phyloP scores from a whole-genome alignment of 2,797 vertebrate species.

The Threskiornis aethiopicus region DNA sequence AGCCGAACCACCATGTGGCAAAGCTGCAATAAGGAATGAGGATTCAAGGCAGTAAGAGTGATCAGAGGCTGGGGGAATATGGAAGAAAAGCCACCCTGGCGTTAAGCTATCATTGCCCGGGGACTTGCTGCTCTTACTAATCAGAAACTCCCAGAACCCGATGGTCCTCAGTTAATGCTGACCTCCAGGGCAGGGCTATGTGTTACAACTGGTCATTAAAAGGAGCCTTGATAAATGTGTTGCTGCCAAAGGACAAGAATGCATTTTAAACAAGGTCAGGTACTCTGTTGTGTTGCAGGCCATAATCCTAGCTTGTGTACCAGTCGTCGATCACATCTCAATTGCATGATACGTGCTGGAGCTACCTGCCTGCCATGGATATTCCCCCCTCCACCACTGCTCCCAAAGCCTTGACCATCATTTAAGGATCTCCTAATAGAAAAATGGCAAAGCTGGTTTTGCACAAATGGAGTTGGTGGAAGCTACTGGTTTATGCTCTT shows the following conservation, averaged over 20 bases:
- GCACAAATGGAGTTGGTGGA: background rate
- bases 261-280: background rate
- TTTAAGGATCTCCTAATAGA: background rate
- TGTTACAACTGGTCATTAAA: background rate
- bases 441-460: background rate
- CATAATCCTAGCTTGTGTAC: background rate
- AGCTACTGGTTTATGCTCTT: background rate
- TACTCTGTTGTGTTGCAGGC: background rate
- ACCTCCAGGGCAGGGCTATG: background rate
- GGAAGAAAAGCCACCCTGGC: background rate
- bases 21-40: background rate
- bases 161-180: background rate
- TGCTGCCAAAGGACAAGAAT: constrained; percentile 13
- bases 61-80: background rate
- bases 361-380: background rate
- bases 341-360: background rate
- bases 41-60: background rate
- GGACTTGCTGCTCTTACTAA: background rate
- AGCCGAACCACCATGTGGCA: background rate
- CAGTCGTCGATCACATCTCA: background rate
- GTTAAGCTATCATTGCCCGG: background rate
- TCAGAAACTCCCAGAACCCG: background rate
- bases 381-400: background rate
- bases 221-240: background rate
- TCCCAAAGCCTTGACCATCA: background rate